Conservation (phyloP, 2,797 vertebrate genomes). For the Macropus fuliginosus region DNA sequence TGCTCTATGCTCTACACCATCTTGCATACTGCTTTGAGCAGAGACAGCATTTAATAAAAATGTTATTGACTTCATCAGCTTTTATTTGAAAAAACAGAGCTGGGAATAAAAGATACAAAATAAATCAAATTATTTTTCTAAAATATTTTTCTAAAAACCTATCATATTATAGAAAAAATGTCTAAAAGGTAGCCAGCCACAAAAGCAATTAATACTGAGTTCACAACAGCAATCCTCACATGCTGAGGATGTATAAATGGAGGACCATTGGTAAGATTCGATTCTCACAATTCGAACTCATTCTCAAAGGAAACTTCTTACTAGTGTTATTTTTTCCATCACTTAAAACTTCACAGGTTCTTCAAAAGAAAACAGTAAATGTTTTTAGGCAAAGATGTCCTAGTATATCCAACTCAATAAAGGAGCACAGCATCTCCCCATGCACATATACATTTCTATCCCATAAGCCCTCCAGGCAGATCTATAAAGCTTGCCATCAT, state of each 20-base stretch:
- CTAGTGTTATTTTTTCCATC: background rate
- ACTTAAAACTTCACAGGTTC: background rate
- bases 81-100: background rate
- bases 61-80: background rate
- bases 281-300: background rate
- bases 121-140: constrained; percentile 13
- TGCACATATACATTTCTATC: constrained; percentile 47
- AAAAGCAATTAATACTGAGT: background rate
- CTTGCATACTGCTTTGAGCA: background rate
- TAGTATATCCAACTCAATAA: constrained; percentile 48
- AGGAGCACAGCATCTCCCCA: constrained; percentile 30
- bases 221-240: background rate
- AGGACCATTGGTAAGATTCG: background rate
- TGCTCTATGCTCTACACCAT: background rate
- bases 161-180: background rate
- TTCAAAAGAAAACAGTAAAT: constrained; percentile 25
- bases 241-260: constrained; percentile 23
- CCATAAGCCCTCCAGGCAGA: constrained; percentile 47
- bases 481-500: constrained; percentile 52
- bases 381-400: constrained; percentile 60
- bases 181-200: background rate
- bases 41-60: background rate
- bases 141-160: constrained; percentile 35
- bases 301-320: constrained; percentile 48
- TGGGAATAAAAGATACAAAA: background rate